Percentiles rank a stretch among this genome's conserved stretches.
Evolutionary conservation across 2,888 invertebrate species (phyloP).

Genomic region (Himalopsyche tibetana): DNA sequence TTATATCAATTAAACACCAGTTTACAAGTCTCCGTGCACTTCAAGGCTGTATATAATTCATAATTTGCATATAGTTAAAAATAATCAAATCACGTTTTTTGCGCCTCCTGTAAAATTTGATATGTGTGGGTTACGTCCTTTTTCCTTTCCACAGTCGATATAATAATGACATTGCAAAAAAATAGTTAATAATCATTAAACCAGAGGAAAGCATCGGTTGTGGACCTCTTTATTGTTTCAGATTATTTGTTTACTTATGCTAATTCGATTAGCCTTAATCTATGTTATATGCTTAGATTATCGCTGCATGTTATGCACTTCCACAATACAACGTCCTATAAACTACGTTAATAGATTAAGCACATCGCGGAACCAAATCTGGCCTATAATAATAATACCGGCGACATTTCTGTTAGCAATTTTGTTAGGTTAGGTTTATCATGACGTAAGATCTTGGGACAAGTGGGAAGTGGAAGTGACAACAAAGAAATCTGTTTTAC

Average conservation of each 20-base stretch:
- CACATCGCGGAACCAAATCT: background rate
- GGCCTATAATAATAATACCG: background rate
- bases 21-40: no score
- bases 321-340: background rate
- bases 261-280: constrained; percentile 30
- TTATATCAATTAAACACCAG: no score
- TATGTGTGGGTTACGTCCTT: no score
- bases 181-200: no score
- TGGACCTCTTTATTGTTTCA: background rate
- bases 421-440: background rate
- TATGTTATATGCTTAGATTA: constrained; percentile 24
- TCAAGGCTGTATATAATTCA: no score
- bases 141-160: no score
- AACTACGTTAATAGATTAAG: background rate
- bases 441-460: background rate
- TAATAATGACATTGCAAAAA: no score
- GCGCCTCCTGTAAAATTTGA: no score
- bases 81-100: no score
- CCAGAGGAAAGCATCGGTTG: background rate
- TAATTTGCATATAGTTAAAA: no score
- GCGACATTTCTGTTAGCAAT: background rate
- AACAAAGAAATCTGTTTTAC: constrained; percentile 26
- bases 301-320: background rate
- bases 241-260: constrained; percentile 5
- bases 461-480: constrained; percentile 8